Conservation (phyloP, 2,113 vertebrate species). For the Deroptyus accipitrinus region DNA sequence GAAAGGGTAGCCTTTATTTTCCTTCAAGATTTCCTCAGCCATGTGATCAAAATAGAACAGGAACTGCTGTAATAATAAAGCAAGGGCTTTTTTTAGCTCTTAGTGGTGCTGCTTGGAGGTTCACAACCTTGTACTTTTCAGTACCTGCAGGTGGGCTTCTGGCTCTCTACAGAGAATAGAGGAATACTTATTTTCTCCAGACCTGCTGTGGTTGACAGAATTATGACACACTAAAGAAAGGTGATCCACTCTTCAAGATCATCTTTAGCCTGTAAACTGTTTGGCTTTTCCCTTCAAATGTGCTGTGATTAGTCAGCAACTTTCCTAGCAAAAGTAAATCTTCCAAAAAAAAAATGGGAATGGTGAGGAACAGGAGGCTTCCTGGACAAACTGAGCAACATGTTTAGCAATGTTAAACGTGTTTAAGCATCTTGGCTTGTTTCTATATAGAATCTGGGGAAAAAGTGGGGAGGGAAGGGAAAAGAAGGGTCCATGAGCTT, state of each 20-base stretch:
- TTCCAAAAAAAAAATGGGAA: neutral
- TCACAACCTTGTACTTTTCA: neutral
- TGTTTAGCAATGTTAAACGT: neutral
- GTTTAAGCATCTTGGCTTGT: neutral
- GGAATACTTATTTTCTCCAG: neutral
- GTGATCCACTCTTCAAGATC: neutral
- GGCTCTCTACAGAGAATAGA: neutral
- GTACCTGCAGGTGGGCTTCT: neutral
- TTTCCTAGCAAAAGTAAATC: neutral
- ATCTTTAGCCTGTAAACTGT: neutral
- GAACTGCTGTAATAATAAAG: conserved; percentile 2
- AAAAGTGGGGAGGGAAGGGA: neutral
- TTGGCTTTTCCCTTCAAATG: neutral
- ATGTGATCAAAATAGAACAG: neutral
- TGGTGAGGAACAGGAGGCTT: neutral
- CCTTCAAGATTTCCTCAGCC: neutral
- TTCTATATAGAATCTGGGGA: neutral
- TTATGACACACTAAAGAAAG: neutral
- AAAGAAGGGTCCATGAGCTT: neutral
- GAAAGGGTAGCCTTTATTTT: neutral
- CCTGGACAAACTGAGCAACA: neutral
- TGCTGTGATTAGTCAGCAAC: neutral
- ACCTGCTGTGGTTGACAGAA: neutral
- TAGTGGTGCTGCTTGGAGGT: neutral
- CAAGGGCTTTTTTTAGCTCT: neutral